Percentiles rank a stretch among this genome's conserved stretches.
Evolutionary conservation across 2,797 vertebrate species (phyloP).

Genomic region (Petrocephalus sullivani): DNA sequence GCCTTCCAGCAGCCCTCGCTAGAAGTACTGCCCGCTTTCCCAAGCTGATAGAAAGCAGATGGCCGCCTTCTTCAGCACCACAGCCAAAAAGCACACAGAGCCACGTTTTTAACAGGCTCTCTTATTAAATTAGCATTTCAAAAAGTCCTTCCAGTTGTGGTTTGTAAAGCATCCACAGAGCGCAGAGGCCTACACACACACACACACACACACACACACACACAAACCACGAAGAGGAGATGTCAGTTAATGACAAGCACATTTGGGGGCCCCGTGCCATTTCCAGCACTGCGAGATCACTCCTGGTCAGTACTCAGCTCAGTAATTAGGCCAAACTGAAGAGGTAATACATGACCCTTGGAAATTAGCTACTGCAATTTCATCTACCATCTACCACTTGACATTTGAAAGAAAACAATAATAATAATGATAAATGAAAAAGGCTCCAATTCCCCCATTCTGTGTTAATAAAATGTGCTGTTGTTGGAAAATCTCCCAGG

Average conservation of each 20-base stretch:
- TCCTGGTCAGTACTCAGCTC: conserved; percentile 34
- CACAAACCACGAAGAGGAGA: conserved; percentile 18
- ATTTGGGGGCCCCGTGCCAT: conserved; percentile 20
- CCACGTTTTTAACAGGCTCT: conserved; percentile 15
- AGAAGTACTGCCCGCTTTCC: conserved; percentile 20
- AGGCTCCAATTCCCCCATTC: conserved; percentile 32
- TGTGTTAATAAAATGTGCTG: conserved; percentile 53
- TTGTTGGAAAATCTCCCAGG: conserved; percentile 53
- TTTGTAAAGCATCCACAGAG: neutral
- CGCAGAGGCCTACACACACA: neutral
- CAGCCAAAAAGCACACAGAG: conserved; percentile 25
- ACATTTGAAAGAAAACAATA: conserved; percentile 32
- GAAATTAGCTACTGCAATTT: conserved; percentile 60
- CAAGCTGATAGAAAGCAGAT: conserved; percentile 45
- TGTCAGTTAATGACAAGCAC: conserved; percentile 27
- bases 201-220: neutral
- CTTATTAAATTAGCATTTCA: conserved; percentile 21
- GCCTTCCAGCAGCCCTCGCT: conserved; percentile 25
- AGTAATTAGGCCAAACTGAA: conserved; percentile 49
- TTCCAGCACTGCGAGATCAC: conserved; percentile 15
- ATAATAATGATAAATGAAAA: conserved; percentile 13
- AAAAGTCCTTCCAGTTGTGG: conserved; percentile 1
- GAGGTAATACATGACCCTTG: conserved; percentile 48
- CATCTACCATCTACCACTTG: conserved; percentile 42
- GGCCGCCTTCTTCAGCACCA: conserved; percentile 23